These are phyloP conservation scores for Echinarachnius parma DNA, from an alignment of 53 echinoderm and acorn worm species.

Conservation along the genomic window DNA sequence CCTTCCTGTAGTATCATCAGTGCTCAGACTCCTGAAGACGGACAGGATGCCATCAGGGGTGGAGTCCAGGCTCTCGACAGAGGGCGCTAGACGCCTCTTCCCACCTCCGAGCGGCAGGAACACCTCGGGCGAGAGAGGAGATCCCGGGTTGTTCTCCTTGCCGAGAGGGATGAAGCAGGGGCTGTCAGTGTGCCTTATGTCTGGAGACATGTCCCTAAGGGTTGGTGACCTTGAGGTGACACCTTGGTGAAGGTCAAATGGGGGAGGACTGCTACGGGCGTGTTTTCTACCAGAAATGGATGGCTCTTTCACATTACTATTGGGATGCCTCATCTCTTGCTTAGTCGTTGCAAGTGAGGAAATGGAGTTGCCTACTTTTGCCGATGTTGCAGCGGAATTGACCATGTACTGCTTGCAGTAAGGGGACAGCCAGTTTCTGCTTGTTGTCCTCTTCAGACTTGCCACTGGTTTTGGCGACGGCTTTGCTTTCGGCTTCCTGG, in stretches of 20 bases:
- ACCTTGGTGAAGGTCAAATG: slow-evolving; percentile 1
- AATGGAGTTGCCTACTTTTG: no score
- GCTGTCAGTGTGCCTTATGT: no score
- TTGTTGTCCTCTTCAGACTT: no score
- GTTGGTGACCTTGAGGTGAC: not conserved
- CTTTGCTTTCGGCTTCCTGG: no score
- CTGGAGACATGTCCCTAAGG: not conserved
- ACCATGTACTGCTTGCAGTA: slow-evolving; percentile 40
- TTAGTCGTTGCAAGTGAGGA: no score
- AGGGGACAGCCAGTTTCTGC: slow-evolving; percentile 31
- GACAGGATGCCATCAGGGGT: slow-evolving; percentile 40
- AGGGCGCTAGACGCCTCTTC: slow-evolving; percentile 4
- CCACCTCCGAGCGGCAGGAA: not conserved
- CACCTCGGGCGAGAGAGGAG: not conserved
- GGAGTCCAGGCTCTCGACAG: slow-evolving; percentile 27
- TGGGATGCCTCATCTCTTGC: no score
- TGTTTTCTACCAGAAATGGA: not conserved
- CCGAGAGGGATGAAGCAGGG: not conserved
- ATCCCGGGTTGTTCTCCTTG: slow-evolving; percentile 20
- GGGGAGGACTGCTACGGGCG: not conserved
- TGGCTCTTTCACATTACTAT: no score
- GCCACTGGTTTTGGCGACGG: no score
- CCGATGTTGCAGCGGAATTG: no score
- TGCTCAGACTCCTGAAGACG: not conserved
- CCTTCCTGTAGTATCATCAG: not conserved